These are phyloP conservation scores for Candidula unifasciata DNA, from an alignment of 2,888 invertebrate species.

Conservation along the genomic window DNA sequence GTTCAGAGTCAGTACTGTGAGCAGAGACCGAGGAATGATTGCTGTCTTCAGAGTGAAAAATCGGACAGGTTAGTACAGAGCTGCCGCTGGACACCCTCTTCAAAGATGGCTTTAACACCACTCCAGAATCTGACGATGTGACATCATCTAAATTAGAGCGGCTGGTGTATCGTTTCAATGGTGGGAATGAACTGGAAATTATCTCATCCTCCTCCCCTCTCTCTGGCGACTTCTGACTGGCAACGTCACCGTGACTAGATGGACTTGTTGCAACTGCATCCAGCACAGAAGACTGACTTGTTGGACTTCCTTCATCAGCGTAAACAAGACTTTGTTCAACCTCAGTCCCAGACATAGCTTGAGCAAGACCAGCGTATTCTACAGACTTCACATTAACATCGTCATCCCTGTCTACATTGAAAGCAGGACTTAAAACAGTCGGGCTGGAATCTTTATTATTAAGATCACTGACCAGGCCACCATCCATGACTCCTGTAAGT, in stretches of 20 bases:
- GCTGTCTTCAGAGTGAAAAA: conserved; percentile 69
- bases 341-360: conserved; percentile 4
- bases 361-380: not conserved
- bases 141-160: conserved; percentile 48
- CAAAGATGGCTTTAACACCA: conserved; percentile 45
- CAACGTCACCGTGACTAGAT: conserved; percentile 30
- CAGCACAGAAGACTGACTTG: conserved; percentile 27
- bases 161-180: conserved; percentile 40
- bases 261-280: conserved; percentile 40
- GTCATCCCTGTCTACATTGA: not conserved
- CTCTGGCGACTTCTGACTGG: conserved; percentile 41
- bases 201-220: conserved; percentile 41
- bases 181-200: conserved; percentile 43
- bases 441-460: conserved; percentile 33
- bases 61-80: conserved; percentile 27
- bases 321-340: conserved; percentile 31
- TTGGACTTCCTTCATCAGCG: conserved; percentile 33
- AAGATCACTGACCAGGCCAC: conserved; percentile 3
- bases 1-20: conserved; percentile 68
- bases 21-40: conserved; percentile 68
- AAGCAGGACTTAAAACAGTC: conserved; percentile 12
- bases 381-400: not conserved
- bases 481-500: conserved; percentile 5
- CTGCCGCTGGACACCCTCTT: conserved; percentile 50
- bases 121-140: conserved; percentile 43